These are phyloP conservation scores for Gadus chalcogrammus DNA, from an alignment of 2,113 vertebrate genomes.

Conservation along the genomic window DNA sequence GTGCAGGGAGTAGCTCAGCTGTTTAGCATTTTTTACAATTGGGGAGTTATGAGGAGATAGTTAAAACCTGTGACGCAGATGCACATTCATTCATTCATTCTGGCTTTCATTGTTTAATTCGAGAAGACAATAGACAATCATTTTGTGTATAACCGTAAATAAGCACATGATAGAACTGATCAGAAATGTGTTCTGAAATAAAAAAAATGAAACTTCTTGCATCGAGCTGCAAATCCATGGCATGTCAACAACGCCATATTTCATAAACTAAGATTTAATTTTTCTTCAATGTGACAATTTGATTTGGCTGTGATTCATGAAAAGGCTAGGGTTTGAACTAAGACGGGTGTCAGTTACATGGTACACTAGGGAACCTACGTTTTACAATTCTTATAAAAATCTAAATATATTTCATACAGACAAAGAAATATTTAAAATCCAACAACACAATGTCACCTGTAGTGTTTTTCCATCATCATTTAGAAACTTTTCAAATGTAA, in stretches of 20 bases:
- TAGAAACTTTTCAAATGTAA: neutral
- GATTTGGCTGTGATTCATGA: slow-evolving; percentile 57
- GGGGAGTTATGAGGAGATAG: too few species aligned
- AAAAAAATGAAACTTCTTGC: slow-evolving; percentile 12
- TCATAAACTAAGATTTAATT: slow-evolving; percentile 34
- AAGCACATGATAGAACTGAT: slow-evolving; percentile 25
- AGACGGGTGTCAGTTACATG: slow-evolving; percentile 47
- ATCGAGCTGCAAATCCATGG: slow-evolving; percentile 20
- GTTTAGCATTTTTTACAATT: slow-evolving; percentile 22
- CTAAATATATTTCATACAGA: slow-evolving; percentile 23
- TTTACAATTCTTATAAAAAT: slow-evolving; percentile 14
- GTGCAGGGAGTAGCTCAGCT: slow-evolving; percentile 57
- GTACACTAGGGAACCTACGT: slow-evolving; percentile 36
- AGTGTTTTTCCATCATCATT: neutral
- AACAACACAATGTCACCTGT: neutral
- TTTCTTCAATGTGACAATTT: slow-evolving; percentile 46
- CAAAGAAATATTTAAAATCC: slow-evolving; percentile 12
- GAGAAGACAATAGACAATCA: too few species aligned
- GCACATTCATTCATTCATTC: too few species aligned
- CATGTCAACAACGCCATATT: slow-evolving; percentile 26
- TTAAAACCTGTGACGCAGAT: too few species aligned
- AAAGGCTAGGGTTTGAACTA: slow-evolving; percentile 55
- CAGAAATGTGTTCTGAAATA: too few species aligned
- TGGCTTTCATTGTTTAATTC: too few species aligned
- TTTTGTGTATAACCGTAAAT: too few species aligned